Percentiles rank a stretch among this genome's conserved stretches.
Conservation (phyloP, 2,797 vertebrate species). For the Carapus acus region DNA sequence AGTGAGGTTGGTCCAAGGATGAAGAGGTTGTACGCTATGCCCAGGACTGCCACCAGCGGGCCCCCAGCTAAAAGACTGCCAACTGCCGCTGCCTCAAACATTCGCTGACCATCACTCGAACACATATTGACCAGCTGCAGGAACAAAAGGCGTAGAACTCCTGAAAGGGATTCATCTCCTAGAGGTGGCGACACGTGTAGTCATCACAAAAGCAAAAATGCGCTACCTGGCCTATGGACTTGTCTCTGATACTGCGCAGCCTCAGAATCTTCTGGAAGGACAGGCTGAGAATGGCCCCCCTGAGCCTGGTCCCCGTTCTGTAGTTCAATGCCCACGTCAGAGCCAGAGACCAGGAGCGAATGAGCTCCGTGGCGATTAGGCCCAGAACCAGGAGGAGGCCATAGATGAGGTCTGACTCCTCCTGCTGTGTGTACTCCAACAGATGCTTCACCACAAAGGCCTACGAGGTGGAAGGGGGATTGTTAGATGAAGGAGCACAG, state of each 20-base stretch:
- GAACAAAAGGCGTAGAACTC: background rate
- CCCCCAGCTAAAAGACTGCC: constrained; percentile 89
- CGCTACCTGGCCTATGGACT: constrained; percentile 81
- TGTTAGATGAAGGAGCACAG: constrained; percentile 52
- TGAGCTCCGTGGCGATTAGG: constrained; percentile 81
- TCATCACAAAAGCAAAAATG: too few relatives aligned
- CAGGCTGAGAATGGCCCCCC: constrained; percentile 87
- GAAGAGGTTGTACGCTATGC: constrained; percentile 84
- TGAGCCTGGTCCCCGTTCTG: constrained; percentile 83
- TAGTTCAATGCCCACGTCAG: constrained; percentile 93
- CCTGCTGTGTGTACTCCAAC: constrained; percentile 85
- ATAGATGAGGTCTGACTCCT: constrained; percentile 77
- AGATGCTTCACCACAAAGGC: constrained; percentile 90
- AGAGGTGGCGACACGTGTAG: too few relatives aligned
- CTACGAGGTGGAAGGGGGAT: constrained; percentile 69
- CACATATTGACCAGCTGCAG: constrained; percentile 86
- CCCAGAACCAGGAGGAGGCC: constrained; percentile 87
- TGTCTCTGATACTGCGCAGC: constrained; percentile 85
- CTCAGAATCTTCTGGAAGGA: constrained; percentile 88
- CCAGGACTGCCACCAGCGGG: constrained; percentile 85
- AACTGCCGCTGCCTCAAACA: constrained; percentile 89
- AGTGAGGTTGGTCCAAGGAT: constrained; percentile 88
- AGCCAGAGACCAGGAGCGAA: constrained; percentile 90
- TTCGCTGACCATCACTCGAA: constrained; percentile 85
- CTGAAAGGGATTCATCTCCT: too few relatives aligned